Base-by-base conservation (phyloP, 2,888 invertebrate genomes). In the Autographa pulchrina region DNA sequence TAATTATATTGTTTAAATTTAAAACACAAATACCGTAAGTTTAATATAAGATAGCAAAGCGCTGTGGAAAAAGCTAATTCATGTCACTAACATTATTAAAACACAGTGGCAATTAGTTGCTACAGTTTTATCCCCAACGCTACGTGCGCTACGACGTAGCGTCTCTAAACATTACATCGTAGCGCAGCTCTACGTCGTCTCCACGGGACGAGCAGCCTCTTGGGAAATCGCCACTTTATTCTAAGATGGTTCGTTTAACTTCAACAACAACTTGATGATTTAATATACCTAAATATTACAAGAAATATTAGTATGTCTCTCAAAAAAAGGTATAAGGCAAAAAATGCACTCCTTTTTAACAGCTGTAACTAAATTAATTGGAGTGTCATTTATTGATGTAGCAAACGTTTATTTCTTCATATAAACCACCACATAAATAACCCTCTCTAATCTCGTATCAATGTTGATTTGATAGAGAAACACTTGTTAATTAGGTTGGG, bases 141-240 rank as follows among this genome's bases (percentile, higher is more conserved):
- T 56, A 56, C n/a, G 59, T 32, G 16, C 13, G 31, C 59, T 59
- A 31, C 59, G 59, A 5, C 35, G 32, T 59, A 35, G 59, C 31
- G 25, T n/a, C 59, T 32, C 35, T n/a, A 35, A 35, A 31, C 16
- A 59, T 35, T 59, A 59, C 16, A 31, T 16, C 16, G 59, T 59
- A 59, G 59, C 59, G 35, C 31, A 59, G 16, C 31, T 32, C 59
- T 32, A n/a, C 35, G 35, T 31, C 32, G 16, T n/a, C 35, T 59
- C 59, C 25, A 35, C 59, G 59, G 35, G 59, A 59, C 13, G 54
- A 56, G n/a, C 31, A 16, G 20, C 59, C n/a, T 59, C 59, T 59
- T 59, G 59, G 59, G 59, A 59, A 59, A 59, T 59, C 59, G 59
- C 59, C 59, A 59, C 59, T 59, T 59, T 59, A 35, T 59, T 59